phyloP scores from a whole-genome alignment of 2,797 vertebrate species.

The Orientallactaga sibirica region DNA sequence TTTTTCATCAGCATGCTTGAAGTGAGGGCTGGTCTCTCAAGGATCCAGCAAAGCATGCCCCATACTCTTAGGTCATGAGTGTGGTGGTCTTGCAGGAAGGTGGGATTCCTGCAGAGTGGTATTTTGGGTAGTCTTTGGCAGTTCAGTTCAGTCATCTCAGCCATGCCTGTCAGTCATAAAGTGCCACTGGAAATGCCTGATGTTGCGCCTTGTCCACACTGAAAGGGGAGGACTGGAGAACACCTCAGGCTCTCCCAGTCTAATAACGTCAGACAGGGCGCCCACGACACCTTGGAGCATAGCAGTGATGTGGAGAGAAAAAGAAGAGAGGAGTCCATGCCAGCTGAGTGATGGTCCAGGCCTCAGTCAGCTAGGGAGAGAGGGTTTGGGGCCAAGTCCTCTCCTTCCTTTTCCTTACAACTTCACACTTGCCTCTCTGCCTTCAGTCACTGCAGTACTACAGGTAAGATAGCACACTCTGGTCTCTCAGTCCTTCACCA shows the following conservation, averaged over 20 bases:
- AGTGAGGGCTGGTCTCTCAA: not conserved
- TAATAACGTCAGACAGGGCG: not conserved
- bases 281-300: not conserved
- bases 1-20: not conserved
- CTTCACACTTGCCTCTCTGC: not conserved
- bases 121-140: not conserved
- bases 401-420: too few species aligned
- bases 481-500: not conserved
- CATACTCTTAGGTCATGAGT: fast-evolving
- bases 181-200: not conserved
- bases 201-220: too few species aligned
- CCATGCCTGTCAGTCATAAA: not conserved
- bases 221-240: not conserved
- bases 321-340: not conserved
- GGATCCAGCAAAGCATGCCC: not conserved
- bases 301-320: not conserved
- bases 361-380: not conserved
- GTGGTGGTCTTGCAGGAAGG: not conserved
- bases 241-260: not conserved
- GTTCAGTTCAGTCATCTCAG: not conserved
- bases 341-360: not conserved
- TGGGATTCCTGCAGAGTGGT: not conserved
- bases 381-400: not conserved
- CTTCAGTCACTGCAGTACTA: not conserved
- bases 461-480: not conserved